Evolutionary conservation across 2,888 invertebrate species (phyloP), one percentile per base, ranked within the genome.

Genomic region (Pterobdella sp.): DNA sequence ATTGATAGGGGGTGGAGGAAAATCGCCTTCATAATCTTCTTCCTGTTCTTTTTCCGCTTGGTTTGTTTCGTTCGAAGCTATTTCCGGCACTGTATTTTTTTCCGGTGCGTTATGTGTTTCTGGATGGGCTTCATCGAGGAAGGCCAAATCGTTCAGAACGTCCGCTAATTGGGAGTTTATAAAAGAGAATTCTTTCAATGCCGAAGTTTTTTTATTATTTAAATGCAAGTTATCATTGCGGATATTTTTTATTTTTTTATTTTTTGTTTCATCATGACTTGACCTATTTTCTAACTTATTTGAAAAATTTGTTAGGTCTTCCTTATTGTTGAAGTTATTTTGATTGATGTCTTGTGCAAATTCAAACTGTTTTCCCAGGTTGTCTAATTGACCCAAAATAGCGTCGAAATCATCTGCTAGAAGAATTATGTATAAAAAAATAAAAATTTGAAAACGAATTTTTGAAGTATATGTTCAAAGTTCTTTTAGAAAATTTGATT

Each of bases 121-220:
- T 26, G n/a, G 7, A 26, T 14, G 60, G 3, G 26, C 14, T n/a
- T 26, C 60, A n/a, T 56, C 60, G 35, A 71, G 63, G 29, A 32
- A 34, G n/a, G 71, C 71, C 63, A 71, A 60, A 36, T 71, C 71
- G n/a, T 71, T 71, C 36, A 71, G 63, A 34, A 71, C 71, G 56
- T 71, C 71, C 35, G 52, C 63, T 36, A 71, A 36, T 36, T 71
- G 71, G 22, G 71, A 71, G 26, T 71, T 71, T 32, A 71, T 71
- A 35, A 71, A 26, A 22, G 71, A 71, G 26, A 71, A 71, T 31
- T 71, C 71, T 29, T 63, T 32, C 1, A 71, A 32, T 14, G 71
- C 71, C 34, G 42, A 31, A 1, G 49, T 31, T 56, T 56, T 56
- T 22, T 56, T 56, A 26, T 56, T 56, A 26, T 56, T 56, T 22